Base-by-base conservation (phyloP, 2,888 invertebrate species). In the Oegoconia quadripuncta region DNA sequence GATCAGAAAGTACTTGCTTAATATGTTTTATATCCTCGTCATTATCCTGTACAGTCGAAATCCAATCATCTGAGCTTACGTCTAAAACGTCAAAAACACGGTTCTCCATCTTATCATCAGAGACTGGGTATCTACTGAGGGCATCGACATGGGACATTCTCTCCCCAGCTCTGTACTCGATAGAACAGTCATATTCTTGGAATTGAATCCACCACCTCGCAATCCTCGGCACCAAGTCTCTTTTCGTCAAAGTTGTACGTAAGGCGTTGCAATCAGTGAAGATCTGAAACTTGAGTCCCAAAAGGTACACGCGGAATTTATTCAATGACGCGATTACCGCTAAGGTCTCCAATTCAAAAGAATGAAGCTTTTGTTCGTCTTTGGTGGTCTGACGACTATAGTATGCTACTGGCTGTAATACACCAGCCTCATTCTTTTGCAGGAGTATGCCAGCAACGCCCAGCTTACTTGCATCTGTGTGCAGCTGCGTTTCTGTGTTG, bases 141-240 rank as follows among this genome's bases (percentile, higher is more conserved):
- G 64, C 62, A 40, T 70, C 68, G 0, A 63, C 66, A 42, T 70
- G 65, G 28, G 37, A 7, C 61, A 70, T 64, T 6, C 16, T 25
- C 34, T 43, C 32, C 6, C 41, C 39, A 15, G 52, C 59, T 55
- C 23, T 48, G 38, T 30, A 66, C 29, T 36, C 43, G 2, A 47
- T 34, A 28, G 49, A 52, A 35, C 57, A 67, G 25, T 54, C 48
- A 38, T 48, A 69, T 37, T 68, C 64, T 39, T 57, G 59, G 2
- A 56, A 35, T 20, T 22, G 25, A 4, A 63, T 25, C 65, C 63
- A 69, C 64, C 68, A 64, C 17, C 61, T 29, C 2, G 52, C 64
- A 14, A 71, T 56, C 28, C 59, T 28, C 3, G 64, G 58, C 7
- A 13, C 4, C 1, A 62, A 49, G 37, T 56, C 63, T 3, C 31